A percentile compares a stretch with the other conserved stretches of the same genome.
phyloP scores from a whole-genome alignment of 2,888 invertebrate species.

The Parthenolecanium corni region DNA sequence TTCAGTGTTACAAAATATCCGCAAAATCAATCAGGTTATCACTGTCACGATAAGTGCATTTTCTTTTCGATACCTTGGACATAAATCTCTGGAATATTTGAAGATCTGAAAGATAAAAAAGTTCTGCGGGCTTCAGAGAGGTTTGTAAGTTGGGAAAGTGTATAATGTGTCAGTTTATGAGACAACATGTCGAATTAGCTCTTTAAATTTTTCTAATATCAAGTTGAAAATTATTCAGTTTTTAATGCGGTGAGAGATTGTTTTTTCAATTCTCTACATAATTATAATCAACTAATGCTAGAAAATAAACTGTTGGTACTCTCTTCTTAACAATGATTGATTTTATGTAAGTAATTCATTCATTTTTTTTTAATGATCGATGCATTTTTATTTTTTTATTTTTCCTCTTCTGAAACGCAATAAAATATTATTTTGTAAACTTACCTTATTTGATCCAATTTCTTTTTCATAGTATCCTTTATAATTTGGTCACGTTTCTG shows the following conservation, averaged over 20 bases:
- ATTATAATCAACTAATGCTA: no score
- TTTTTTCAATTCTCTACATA: no score
- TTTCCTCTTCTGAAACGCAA: neutral
- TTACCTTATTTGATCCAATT: constrained; percentile 48
- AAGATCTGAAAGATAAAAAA: constrained; percentile 31
- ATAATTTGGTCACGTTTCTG: constrained; percentile 38
- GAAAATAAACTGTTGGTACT: no score
- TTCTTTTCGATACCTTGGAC: constrained; percentile 35
- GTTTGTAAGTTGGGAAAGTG: neutral
- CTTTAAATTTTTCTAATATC: neutral
- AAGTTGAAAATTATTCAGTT: no score
- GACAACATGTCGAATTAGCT: no score
- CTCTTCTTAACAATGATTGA: no score
- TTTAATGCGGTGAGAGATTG: no score
- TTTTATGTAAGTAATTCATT: no score
- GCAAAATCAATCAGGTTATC: no score
- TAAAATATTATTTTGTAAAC: neutral
- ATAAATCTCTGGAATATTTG: constrained; percentile 36
- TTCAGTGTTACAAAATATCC: no score
- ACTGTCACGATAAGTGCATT: constrained; percentile 15
- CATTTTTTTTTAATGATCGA: no score
- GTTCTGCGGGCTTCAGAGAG: neutral
- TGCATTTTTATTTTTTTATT: no score
- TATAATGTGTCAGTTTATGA: neutral
- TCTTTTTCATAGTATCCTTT: constrained; percentile 39